These are phyloP conservation scores for Hystrix cristata DNA, from an alignment of 2,113 vertebrate genomes.

Conservation along the genomic window DNA sequence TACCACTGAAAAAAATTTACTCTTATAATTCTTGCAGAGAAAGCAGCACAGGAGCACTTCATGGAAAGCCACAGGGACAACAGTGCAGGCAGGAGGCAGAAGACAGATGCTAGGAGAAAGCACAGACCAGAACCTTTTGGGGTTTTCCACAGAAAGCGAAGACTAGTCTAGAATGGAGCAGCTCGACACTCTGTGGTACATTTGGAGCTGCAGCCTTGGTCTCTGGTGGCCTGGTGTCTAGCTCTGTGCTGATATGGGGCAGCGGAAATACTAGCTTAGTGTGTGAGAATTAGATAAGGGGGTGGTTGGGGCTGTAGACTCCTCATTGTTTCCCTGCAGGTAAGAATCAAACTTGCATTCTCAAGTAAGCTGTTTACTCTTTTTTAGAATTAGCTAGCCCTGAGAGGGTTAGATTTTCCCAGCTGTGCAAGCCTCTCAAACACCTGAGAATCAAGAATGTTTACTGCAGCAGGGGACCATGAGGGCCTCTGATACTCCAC, in stretches of 20 bases:
- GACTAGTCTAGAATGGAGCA: fast-evolving
- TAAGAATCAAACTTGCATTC: background rate
- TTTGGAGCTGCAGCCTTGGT: background rate
- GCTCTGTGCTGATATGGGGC: too few species aligned
- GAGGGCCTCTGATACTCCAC: background rate
- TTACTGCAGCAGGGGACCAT: background rate
- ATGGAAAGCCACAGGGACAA: too few species aligned
- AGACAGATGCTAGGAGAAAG: background rate
- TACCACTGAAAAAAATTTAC: background rate
- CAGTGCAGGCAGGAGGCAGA: background rate
- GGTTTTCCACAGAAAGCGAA: background rate
- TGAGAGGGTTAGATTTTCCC: background rate
- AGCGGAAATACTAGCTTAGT: background rate
- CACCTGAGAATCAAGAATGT: background rate
- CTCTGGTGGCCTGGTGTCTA: background rate
- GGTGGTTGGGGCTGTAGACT: background rate
- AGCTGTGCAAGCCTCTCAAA: background rate
- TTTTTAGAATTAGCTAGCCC: background rate
- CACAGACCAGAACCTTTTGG: too few species aligned
- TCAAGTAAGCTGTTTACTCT: background rate
- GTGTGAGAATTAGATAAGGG: background rate
- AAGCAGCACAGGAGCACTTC: background rate
- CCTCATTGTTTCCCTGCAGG: background rate
- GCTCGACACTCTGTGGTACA: background rate
- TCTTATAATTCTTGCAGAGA: background rate